Base-by-base conservation (phyloP, 2,113 vertebrate species). In the Agapornis roseicollis region DNA sequence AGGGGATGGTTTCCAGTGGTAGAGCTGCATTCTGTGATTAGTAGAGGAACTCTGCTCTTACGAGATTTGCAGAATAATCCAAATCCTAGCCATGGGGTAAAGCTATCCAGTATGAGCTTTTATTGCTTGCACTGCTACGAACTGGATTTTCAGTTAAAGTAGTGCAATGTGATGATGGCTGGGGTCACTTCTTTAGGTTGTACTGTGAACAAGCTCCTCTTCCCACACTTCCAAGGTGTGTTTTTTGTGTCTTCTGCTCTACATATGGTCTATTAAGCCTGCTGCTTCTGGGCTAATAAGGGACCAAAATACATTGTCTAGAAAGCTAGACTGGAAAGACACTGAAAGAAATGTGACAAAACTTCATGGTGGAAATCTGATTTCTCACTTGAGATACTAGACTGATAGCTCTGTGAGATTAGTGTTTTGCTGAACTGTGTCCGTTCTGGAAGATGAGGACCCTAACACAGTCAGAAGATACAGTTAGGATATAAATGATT, bases 111-210 rank as follows among this genome's bases (percentile, higher is more conserved):
- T 11, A 2, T 0, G 25, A 65, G n/a, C 5, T 66, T 31, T 11
- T 31, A 35, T 19, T 64, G 80, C 70, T 61, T 50, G 56, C 42
- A 27, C 27, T 0, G 0, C 52, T 15, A 28, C 29, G 33, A 63
- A 8, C 10, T 3, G 28, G 31, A 39, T 61, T 13, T 42, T 25
- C 14, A 1, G 72, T 16, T 37, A 3, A 35, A 12, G 17, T 1
- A 10, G 33, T 7, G 27, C 49, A 6, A 2, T 5, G 44, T 0
- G 20, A 7, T 15, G 66, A 6, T n/a, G 65, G 0, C n/a, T 25
- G 61, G 42, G 53, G 17, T 33, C 1, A 0, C 56, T 58, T 58
- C 56, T 10, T 58, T 58, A 58, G 24, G 16, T 6, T n/a, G 10
- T 2, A 17, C 17, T 52, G 63, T 17, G 24, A 83, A 60, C 29